Percentiles rank a stretch among this genome's conserved stretches.
Evolutionary conservation across 64 coral and sea anemone genomes (phyloP).

Genomic region (Stichodactyla helianthus): DNA sequence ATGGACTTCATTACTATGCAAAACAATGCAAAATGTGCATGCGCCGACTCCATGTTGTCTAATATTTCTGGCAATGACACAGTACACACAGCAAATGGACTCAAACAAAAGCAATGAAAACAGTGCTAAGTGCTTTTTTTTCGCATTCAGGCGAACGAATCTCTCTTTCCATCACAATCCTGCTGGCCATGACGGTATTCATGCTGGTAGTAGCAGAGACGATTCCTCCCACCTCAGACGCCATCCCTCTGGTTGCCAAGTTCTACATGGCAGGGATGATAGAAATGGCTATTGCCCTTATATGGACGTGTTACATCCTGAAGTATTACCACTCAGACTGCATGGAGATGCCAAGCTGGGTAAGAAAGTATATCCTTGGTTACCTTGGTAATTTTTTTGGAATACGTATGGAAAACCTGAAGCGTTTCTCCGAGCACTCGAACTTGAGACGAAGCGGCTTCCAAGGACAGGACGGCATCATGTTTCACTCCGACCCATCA

Average conservation of each 20-base stretch:
- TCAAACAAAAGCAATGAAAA: no score
- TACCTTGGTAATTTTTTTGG: slow-evolving; percentile 79
- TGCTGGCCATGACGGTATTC: slow-evolving; percentile 94
- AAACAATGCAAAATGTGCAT: no score
- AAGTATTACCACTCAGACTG: slow-evolving; percentile 91
- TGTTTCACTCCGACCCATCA: not conserved
- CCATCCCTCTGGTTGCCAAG: slow-evolving; percentile 80
- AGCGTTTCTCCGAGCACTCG: slow-evolving; percentile 66
- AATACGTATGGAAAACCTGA: slow-evolving; percentile 87
- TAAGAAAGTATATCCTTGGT: slow-evolving; percentile 78
- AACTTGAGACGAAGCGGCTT: slow-evolving; percentile 18
- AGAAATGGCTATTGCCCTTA: slow-evolving; percentile 87
- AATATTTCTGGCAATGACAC: no score
- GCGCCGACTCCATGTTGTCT: no score
- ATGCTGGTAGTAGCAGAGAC: slow-evolving; percentile 93
- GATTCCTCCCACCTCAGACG: slow-evolving; percentile 91
- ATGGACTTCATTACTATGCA: no score
- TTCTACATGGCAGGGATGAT: slow-evolving; percentile 98
- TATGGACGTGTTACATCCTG: slow-evolving; percentile 95
- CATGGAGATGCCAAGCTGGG: slow-evolving; percentile 86
- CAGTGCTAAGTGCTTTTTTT: not conserved
- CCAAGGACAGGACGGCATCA: slow-evolving; percentile 3
- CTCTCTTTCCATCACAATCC: slow-evolving; percentile 86
- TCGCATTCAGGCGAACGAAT: slow-evolving; percentile 74
- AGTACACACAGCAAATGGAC: no score